Evolutionary conservation across 2,888 invertebrate genomes (phyloP).

Genomic region (Leptopilina drosophilae): DNA sequence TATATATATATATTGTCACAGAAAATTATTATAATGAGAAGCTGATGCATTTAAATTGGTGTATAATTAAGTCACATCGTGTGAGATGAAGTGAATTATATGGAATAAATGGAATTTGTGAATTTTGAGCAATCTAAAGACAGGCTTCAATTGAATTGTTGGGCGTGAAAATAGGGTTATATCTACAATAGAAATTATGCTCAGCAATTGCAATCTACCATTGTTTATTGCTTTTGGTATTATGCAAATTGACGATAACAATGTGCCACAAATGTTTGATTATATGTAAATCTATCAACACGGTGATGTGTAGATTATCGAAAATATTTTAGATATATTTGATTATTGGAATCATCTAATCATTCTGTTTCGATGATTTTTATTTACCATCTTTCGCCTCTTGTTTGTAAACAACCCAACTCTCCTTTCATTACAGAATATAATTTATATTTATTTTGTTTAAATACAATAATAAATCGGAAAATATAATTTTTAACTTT

Average conservation of each 20-base stretch:
- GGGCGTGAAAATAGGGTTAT: constrained; percentile 18
- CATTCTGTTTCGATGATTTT: too few species aligned
- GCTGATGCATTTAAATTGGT: too few species aligned
- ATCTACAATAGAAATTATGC: constrained; percentile 37
- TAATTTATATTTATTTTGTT: too few species aligned
- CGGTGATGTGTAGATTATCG: neutral
- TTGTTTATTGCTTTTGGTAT: constrained; percentile 57
- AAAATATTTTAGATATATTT: constrained; percentile 9
- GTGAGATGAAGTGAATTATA: constrained; percentile 28
- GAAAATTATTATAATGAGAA: neutral
- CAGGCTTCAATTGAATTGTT: constrained; percentile 23
- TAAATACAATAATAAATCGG: too few species aligned
- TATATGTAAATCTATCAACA: constrained; percentile 36
- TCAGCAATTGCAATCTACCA: constrained; percentile 49
- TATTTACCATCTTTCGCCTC: neutral
- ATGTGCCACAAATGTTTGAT: constrained; percentile 47
- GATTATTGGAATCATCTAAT: neutral
- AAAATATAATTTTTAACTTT: too few species aligned
- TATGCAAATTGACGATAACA: constrained; percentile 62
- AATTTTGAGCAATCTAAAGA: constrained; percentile 38
- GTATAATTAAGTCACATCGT: constrained; percentile 17
- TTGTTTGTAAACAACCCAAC: neutral
- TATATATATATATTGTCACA: too few species aligned
- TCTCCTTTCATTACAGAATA: too few species aligned
- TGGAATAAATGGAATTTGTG: constrained; percentile 22